Conservation (phyloP, 2,113 vertebrate genomes). For the Oenanthe oenanthe region DNA sequence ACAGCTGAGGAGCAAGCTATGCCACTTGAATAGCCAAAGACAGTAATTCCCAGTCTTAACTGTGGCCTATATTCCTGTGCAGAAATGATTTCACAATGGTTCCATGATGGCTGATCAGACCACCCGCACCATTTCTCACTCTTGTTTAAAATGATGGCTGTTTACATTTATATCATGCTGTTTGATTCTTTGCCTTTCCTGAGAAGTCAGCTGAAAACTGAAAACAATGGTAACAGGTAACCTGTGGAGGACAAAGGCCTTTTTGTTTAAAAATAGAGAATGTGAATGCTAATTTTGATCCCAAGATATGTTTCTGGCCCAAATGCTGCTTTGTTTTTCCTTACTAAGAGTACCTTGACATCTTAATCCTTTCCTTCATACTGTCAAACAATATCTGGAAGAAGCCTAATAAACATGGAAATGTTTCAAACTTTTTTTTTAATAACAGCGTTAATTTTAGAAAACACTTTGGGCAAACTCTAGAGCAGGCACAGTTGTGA, state of each 20-base stretch:
- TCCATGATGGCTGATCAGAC: background rate
- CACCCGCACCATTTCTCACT: background rate
- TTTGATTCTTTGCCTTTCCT: background rate
- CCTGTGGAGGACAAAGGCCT: background rate
- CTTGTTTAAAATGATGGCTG: background rate
- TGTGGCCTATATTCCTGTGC: background rate
- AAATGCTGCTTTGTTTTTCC: background rate
- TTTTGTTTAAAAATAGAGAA: background rate
- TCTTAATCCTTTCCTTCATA: background rate
- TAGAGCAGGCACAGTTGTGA: background rate
- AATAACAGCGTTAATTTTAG: background rate
- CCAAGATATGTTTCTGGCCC: background rate
- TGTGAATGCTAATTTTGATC: background rate
- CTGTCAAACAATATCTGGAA: constrained; percentile 12
- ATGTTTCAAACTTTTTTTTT: background rate
- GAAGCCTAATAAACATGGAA: background rate
- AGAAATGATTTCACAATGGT: background rate
- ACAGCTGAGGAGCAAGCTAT: background rate
- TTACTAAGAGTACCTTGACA: background rate
- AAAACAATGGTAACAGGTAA: background rate
- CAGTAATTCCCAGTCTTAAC: background rate
- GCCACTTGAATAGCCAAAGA: rapidly evolving
- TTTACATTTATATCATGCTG: background rate
- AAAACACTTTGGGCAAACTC: background rate
- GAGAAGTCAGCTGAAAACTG: background rate